Evolutionary conservation across 2,113 vertebrate genomes (phyloP).

Genomic region (Myotis yumanensis): DNA sequence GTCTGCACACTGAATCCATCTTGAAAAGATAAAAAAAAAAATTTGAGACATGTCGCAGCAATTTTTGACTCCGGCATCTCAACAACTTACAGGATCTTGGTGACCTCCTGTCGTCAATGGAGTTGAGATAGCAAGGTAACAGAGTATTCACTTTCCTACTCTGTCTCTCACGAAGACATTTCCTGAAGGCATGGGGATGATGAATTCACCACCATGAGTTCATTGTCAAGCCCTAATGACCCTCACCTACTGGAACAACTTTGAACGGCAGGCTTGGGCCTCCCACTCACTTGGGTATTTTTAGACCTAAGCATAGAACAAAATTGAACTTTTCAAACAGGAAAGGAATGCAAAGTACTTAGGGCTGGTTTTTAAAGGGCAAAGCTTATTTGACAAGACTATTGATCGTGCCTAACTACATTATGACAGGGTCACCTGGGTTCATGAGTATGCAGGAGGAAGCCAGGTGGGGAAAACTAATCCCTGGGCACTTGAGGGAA

Average conservation of each 20-base stretch:
- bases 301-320: constrained; percentile 52
- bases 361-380: constrained; percentile 70
- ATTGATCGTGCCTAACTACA: constrained; percentile 54
- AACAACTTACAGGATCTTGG: neutral
- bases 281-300: constrained; percentile 56
- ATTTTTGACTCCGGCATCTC: neutral
- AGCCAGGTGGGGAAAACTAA: neutral
- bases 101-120: neutral
- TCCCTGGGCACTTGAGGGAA: neutral
- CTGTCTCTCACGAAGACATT: neutral
- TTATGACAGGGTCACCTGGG: constrained; percentile 27
- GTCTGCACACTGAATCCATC: constrained; percentile 14
- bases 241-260: constrained; percentile 8
- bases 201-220: neutral
- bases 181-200: neutral
- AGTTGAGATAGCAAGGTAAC: neutral
- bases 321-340: constrained; percentile 67
- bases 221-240: neutral
- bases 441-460: neutral
- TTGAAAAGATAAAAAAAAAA: neutral
- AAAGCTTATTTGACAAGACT: constrained; percentile 70
- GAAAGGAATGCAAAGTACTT: constrained; percentile 56
- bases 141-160: neutral
- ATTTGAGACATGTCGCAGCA: neutral
- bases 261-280: neutral